A percentile compares a stretch with the other conserved stretches of the same genome.
phyloP scores from a whole-genome alignment of 30 jellyfish, hydroid and myxozoan species.

The Aurelia sp. region DNA sequence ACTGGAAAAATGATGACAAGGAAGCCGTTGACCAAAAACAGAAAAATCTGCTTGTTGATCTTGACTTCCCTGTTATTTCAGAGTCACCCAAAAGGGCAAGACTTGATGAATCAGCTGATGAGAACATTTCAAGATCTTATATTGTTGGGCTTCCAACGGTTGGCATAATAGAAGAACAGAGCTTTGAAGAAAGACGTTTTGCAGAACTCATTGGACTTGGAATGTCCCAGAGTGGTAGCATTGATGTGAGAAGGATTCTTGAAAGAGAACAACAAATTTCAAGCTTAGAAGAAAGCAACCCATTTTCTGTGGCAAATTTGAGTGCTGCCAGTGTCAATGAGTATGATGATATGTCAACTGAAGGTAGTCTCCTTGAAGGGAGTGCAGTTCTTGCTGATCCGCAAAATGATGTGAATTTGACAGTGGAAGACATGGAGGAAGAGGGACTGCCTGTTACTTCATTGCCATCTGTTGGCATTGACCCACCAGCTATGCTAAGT shows the following conservation, averaged over 20 bases:
- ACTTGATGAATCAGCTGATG: neutral
- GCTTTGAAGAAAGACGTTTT: conserved; percentile 48
- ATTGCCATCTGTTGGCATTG: conserved; percentile 1
- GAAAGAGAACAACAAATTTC: conserved; percentile 1
- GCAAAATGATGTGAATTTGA: too few species aligned
- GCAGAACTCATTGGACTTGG: conserved; percentile 23
- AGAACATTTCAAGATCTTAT: neutral
- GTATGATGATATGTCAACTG: too few species aligned
- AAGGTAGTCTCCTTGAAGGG: too few species aligned
- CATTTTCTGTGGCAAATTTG: too few species aligned
- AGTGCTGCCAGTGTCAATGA: too few species aligned
- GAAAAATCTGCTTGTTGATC: too few species aligned
- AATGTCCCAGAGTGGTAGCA: too few species aligned
- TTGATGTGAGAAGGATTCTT: conserved; percentile 12
- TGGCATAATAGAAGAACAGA: neutral
- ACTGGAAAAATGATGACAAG: neutral
- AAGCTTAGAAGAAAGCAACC: neutral
- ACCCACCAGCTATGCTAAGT: neutral
- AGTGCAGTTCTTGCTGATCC: too few species aligned
- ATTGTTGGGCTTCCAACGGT: neutral
- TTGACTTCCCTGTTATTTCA: too few species aligned
- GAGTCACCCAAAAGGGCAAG: conserved; percentile 1
- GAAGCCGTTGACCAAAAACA: neutral
- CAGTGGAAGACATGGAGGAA: too few species aligned
- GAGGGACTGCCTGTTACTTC: too few species aligned